Evolutionary conservation across 2,113 vertebrate genomes (phyloP), one percentile per base, ranked within the genome.

Genomic region (Tenrec ecaudatus): DNA sequence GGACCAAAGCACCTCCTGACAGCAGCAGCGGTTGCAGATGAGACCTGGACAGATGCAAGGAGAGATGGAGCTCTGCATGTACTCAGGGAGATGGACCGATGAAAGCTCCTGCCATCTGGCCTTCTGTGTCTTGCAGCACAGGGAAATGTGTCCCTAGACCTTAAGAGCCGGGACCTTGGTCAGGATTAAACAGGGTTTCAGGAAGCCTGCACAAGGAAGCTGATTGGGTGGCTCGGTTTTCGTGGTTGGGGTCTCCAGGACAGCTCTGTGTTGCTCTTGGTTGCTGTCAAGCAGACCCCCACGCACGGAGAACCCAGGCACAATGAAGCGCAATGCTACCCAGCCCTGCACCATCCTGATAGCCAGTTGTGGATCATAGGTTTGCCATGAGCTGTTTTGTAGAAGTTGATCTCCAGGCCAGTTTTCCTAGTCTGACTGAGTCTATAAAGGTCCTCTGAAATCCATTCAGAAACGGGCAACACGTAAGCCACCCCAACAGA

Each of bases 91-190:
- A 62, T 2, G 3, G 27, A 29, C 80, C 23, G 29, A 14, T 1
- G 10, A 8, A 33, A 0, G 0, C 2, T 5, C 64, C 60, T 2
- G 0, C 19, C 4, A 0, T 27, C 47, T 7, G 19, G 2, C 4
- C 66, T 15, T 4, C 76, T 10, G 23, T 0, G 1, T 4, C 2
- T 6, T 38, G 12, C 27, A 3, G 33, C 29, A 12, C 9, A 15
- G 11, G 9, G 0, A 0, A 25, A 19, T 0, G 1, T 60, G 85
- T 23, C 16, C 57, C 3, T 29, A 0, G 12, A 23, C 43, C 57
- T 75, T 86, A 14, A 17, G 68, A 69, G 25, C 36, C 60, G 4
- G 17, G 1, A 1, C 14, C 4, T n/a, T 0, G 0, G 12, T 17
- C 20, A 6, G 68, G 31, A 33, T 40, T 33, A 75, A 31, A 29